Base-by-base conservation (phyloP, 2,888 invertebrate genomes). In the Lepidochitona cinerea region DNA sequence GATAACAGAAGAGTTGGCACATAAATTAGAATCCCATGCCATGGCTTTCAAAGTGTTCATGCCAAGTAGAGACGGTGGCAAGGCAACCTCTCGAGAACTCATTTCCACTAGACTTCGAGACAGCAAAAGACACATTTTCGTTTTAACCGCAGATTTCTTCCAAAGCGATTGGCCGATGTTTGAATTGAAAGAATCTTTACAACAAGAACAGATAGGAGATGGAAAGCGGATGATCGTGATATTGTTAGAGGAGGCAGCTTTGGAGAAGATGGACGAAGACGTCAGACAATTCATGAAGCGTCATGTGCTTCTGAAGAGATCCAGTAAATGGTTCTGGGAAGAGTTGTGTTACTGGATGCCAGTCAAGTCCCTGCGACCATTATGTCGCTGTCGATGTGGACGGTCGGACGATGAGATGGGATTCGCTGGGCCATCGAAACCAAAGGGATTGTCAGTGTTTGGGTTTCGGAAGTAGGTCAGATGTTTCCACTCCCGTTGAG, bases 141-240 rank as follows among this genome's bases (percentile, higher is more conserved):
- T 66, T 18, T 4, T 66, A 18, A 66, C 66, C 23, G 14, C 35
- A 26, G 66, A 66, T 14, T 66, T 66, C 14, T 14, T 37, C 26
- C 37, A 66, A 26, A 18, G 18, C 29, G 35, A 36, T 26, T 66
- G 66, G 66, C 37, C 66, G 12, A 36, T 66, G 66, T 66, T 66
- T 14, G 66, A 66, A 26, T 35, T 66, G 23, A 18, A 37, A 35
- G 66, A 66, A 66, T 1, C 66, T 1, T 18, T 26, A 35, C 66
- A 36, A 4, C 66, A 66, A 36, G 66, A 66, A 26, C 33, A 37
- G 29, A 12, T 66, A 3, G 66, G 66, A 2, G 23, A 37, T 26
- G 66, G 37, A 2, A 66, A 66, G 66, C 14, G 66, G n/a, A 66
- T 66, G 66, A 26, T 66, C n/a, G n/a, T 66, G n/a, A 36, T 66